A percentile compares a stretch with the other conserved stretches of the same genome.
These are phyloP conservation scores for Phylloscopus collybita DNA, from an alignment of 2,797 vertebrate genomes.

Conservation along the genomic window DNA sequence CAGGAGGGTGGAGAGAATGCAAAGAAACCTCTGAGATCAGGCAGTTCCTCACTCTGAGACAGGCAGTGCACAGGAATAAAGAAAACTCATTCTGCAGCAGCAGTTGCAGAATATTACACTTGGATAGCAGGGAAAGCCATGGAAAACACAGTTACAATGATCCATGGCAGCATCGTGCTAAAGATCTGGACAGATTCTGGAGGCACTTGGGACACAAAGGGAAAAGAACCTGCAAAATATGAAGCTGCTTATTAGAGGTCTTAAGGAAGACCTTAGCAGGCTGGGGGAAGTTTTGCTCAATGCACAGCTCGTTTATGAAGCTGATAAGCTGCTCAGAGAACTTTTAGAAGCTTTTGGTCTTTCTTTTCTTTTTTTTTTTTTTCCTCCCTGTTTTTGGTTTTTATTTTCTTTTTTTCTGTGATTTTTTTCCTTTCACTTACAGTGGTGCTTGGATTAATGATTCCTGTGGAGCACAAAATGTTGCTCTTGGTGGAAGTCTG, in stretches of 20 bases:
- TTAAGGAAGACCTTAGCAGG: background rate
- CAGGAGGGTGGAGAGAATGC: background rate
- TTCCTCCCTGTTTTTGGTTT: accelerated
- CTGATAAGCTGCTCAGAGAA: background rate
- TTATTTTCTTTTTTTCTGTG: background rate
- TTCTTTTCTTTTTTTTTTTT: accelerated
- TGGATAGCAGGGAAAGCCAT: background rate
- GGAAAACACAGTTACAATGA: background rate
- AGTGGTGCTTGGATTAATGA: background rate
- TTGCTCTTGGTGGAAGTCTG: background rate
- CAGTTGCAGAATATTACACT: background rate
- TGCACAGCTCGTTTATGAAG: background rate
- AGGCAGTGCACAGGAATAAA: background rate
- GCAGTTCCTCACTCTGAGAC: background rate
- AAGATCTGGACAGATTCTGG: background rate
- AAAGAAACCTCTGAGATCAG: background rate
- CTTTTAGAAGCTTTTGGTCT: background rate
- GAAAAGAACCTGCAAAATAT: background rate
- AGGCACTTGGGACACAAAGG: background rate
- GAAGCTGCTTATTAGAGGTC: background rate
- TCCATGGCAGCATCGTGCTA: too few relatives aligned
- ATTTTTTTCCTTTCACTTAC: background rate
- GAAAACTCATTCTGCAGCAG: background rate
- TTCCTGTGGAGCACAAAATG: background rate
- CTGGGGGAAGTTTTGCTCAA: background rate